phyloP scores from a whole-genome alignment of 2,113 vertebrate genomes.

The Donacobius atricapilla region DNA sequence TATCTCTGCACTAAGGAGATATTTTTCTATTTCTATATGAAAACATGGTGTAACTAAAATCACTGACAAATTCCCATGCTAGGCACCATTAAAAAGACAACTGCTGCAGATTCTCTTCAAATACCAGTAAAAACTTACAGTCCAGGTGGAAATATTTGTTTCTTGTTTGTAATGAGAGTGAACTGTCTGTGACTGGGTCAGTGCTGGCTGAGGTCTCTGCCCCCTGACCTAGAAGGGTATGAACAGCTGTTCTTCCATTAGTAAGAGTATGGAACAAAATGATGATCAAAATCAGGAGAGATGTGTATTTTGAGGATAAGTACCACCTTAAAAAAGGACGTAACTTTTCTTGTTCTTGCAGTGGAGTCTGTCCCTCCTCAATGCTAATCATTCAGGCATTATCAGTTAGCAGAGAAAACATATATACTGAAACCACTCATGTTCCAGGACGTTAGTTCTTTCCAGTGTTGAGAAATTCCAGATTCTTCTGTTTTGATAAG shows the following conservation, averaged over 20 bases:
- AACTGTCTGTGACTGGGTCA: neutral
- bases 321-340: neutral
- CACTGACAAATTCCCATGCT: neutral
- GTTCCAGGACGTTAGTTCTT: neutral
- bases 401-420: neutral
- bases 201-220: neutral
- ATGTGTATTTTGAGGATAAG: neutral
- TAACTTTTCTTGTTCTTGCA: neutral
- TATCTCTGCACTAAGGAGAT: neutral
- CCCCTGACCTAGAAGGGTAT: neutral
- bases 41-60: neutral
- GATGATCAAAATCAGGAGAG: neutral
- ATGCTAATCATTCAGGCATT: neutral
- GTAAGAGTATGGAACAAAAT: neutral
- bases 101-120: neutral
- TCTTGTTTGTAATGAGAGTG: neutral
- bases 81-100: neutral
- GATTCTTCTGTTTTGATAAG: neutral
- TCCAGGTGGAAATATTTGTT: neutral
- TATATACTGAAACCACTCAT: neutral
- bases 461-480: neutral
- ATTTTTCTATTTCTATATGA: neutral
- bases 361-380: neutral
- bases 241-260: neutral
- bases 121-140: neutral